Base-by-base conservation (phyloP, 1,140 invertebrate genomes). In the Linepithema humile region DNA sequence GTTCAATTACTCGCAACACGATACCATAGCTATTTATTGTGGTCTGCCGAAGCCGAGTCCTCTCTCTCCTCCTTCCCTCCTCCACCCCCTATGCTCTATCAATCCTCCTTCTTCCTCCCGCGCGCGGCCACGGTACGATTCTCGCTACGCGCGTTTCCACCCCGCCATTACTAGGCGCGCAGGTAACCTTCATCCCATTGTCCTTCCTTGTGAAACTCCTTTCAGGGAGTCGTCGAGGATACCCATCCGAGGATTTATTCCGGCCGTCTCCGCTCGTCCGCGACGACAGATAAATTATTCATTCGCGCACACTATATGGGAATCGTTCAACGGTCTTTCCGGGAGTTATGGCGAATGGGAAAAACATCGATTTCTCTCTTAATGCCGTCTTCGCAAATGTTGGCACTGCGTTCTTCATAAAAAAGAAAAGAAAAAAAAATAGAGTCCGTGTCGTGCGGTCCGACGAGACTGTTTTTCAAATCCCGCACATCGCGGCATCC, bases 1-100 rank as follows among this genome's bases (percentile, higher is more conserved):
- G 92, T 92, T 92, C 91, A 91, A 93, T 92, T 93, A 92, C 91
- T 92, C 91, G 91, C 91, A 92, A 93, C 91, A 91, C 90, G 91
- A 93, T 93, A 93, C 86, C 91, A 85, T 88, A 87, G 91, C 89
- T 92, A 92, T 92, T 93, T 92, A 92, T 92, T 92, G 91, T 91
- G 91, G 91, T 93, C 88, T 91, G 90, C 90, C 88, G 85, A 92
- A 87, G 89, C 75, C 91, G 53, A 38, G 53, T 53, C 38, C 29
- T 83, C 85, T 62, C 70, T 55, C 10, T 82, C 32, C 7, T n/a
- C n/a, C n/a, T n/a, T n/a, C n/a, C n/a, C n/a, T n/a, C n/a, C n/a
- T n/a, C n/a, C n/a, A n/a, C n/a, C 38, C 23, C 72, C 32, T 29
- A 40, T 86, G 53, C 59, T 82, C 74, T 78, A 53, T 62, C 59